Base-by-base conservation (phyloP, 2,888 invertebrate genomes). In the Lithophane ornitopus region DNA sequence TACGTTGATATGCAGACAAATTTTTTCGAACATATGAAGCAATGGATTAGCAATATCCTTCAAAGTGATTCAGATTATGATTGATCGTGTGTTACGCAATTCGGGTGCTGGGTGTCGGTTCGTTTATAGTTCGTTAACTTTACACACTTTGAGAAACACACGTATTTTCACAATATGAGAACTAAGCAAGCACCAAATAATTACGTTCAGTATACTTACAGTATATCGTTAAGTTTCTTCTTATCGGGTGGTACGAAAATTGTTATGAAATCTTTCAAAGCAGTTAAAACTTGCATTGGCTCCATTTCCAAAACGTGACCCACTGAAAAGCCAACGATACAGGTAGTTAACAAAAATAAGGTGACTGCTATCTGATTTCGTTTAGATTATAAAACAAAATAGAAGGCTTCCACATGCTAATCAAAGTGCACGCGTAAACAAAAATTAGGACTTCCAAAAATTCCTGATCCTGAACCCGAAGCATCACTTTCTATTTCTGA, bases 251-350 rank as follows among this genome's bases (percentile, higher is more conserved):
- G 95, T 59, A 95, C 92, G 90, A 96, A 94, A 81, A 94, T 80
- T 12, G 93, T 83, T 81, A 97, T 97, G 87, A 98, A 98, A 81
- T 98, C 97, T 76, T 97, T 97, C 56, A 98, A 91, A 3, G 97
- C 98, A 41, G 97, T 97, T 69, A 98, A 93, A 0, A 98, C 97
- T 87, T 97, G 97, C 79, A 97, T 97, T 0, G 98, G 97, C 88
- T 98, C 97, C 84, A 98, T 98, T 86, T 97, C 97, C 71, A 98
- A 92, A 59, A 96, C 94, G 91, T 98, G 98, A 46, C 97, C 97
- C 86, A 91, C 96, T 96, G 88, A 72, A 93, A 92, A 72, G 76
- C 26, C 82, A 74, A 58, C 8, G 74, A 8, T 22, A 22, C 16
- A 39, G 0, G 1, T 26, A 74, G 6, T 44, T 34, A 46, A 6